These are phyloP conservation scores for Rattus rattus DNA, from an alignment of 2,113 vertebrate species.

Conservation along the genomic window DNA sequence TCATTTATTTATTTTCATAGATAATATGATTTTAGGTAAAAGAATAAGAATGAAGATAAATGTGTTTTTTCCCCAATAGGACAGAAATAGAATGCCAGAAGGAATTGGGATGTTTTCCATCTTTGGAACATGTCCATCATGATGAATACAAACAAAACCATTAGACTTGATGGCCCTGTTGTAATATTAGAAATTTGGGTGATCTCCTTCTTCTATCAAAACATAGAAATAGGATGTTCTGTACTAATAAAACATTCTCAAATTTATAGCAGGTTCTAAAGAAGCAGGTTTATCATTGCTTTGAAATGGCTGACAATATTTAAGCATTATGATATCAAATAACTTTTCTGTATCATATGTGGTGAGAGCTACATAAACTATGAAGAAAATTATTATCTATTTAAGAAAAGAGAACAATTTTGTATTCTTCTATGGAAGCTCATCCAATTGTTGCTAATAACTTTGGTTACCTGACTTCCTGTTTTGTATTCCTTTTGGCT, in stretches of 20 bases:
- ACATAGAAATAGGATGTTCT: not conserved
- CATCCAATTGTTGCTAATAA: not conserved
- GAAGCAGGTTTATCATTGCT: not conserved
- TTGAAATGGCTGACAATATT: slow-evolving; percentile 32
- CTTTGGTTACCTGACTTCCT: not conserved
- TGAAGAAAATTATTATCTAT: not conserved
- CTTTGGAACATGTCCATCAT: not conserved
- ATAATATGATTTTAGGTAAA: slow-evolving; percentile 56
- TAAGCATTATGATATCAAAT: not conserved
- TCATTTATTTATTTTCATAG: not conserved
- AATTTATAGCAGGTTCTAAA: not conserved
- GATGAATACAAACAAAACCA: not conserved
- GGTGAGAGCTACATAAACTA: not conserved
- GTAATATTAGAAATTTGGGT: not conserved
- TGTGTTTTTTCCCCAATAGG: slow-evolving; percentile 9
- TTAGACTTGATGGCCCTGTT: not conserved
- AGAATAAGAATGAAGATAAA: slow-evolving; percentile 50
- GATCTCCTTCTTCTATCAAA: not conserved
- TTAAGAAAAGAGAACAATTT: not conserved
- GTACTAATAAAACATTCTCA: not conserved
- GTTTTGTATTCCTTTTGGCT: not conserved
- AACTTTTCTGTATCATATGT: not conserved
- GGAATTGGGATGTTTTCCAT: not conserved
- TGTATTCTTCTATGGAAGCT: not conserved
- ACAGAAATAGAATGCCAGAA: slow-evolving; percentile 21